These are phyloP conservation scores for Belgica antarctica DNA, from an alignment of 2,888 invertebrate species.

Conservation along the genomic window DNA sequence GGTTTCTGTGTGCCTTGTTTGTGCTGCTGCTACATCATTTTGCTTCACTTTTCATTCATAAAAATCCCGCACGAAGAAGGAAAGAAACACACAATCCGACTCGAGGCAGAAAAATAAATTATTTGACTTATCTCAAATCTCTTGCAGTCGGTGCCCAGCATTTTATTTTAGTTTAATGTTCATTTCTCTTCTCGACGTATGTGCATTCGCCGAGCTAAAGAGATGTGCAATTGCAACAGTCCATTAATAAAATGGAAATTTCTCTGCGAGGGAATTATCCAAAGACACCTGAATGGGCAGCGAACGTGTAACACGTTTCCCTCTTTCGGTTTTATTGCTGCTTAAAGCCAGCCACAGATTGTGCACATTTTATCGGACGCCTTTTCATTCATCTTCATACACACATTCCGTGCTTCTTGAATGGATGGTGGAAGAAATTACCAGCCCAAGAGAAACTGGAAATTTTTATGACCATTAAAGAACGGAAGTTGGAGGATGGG, in stretches of 20 bases:
- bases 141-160: background rate
- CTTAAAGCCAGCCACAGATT: background rate
- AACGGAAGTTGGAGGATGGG: conserved; percentile 47
- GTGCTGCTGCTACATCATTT: background rate
- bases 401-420: background rate
- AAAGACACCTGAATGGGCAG: conserved; percentile 21
- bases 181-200: conserved; percentile 1
- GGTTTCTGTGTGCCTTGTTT: no score
- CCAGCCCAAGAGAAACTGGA: conserved; percentile 31
- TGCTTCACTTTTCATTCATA: conserved; percentile 23
- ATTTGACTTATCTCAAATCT: conserved; percentile 31
- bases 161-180: background rate
- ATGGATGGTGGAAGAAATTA: background rate
- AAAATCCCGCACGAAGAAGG: conserved; percentile 14
- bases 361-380: conserved; percentile 10
- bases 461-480: conserved; percentile 43
- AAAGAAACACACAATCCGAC: conserved; percentile 8
- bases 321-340: conserved; percentile 2
- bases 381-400: conserved; percentile 14
- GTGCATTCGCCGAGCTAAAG: background rate
- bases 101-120: conserved; percentile 13
- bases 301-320: conserved; percentile 25
- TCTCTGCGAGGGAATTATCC: background rate
- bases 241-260: conserved; percentile 32
- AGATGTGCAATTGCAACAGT: conserved; percentile 18